Evolutionary conservation across 2,888 invertebrate genomes (phyloP).

Genomic region (Tachystola acroxantha): DNA sequence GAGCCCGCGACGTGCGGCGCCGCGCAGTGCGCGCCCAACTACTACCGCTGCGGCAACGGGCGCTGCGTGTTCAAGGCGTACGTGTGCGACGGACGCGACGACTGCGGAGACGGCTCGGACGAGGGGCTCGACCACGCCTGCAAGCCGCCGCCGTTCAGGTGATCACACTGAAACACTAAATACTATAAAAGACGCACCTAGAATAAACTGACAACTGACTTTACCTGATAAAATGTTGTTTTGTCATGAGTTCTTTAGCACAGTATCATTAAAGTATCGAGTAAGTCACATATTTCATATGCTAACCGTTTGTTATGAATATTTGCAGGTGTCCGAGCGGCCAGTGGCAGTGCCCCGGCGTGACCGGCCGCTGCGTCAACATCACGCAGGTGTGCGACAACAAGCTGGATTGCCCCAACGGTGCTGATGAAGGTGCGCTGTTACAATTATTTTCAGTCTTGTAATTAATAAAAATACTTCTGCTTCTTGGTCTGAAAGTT

Average conservation of each 20-base stretch:
- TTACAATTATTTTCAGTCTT: neutral
- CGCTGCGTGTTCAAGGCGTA: conserved; percentile 95
- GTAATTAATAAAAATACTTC: neutral
- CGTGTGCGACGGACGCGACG: conserved; percentile 95
- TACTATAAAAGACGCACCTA: too few relatives aligned
- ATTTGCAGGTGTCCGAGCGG: conserved; percentile 79
- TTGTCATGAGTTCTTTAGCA: too few relatives aligned
- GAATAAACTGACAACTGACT: too few relatives aligned
- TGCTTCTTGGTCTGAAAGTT: too few relatives aligned
- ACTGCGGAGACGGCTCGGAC: conserved; percentile 94
- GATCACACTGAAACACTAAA: too few relatives aligned
- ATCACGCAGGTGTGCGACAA: conserved; percentile 93
- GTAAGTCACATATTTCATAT: too few relatives aligned
- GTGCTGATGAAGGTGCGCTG: conserved; percentile 95
- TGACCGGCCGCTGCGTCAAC: conserved; percentile 90
- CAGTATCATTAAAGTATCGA: too few relatives aligned
- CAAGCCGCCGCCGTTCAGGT: conserved; percentile 84
- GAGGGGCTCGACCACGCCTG: conserved; percentile 91
- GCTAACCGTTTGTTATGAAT: too few relatives aligned
- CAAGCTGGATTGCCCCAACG: conserved; percentile 93
- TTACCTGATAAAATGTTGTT: too few relatives aligned
- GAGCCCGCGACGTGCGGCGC: conserved; percentile 90
- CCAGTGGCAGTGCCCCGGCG: conserved; percentile 93
- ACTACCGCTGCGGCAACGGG: conserved; percentile 90
- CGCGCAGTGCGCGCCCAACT: conserved; percentile 85